Evolutionary conservation across 2,888 invertebrate species (phyloP), one percentile per base, ranked within the genome.

Genomic region (Selenia dentaria): DNA sequence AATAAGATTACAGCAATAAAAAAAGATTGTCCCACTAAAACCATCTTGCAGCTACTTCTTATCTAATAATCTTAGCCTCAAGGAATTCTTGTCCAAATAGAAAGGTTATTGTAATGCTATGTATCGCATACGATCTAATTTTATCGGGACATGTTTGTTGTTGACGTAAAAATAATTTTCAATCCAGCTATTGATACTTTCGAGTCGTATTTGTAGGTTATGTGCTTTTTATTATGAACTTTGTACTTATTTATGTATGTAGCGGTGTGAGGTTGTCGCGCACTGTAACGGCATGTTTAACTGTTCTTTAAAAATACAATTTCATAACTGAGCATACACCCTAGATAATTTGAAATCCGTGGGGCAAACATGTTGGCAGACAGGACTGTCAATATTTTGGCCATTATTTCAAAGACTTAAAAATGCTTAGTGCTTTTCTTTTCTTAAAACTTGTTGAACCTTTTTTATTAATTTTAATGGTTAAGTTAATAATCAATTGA

Each of bases 91-190:
- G 51, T 53, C 49, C 54, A 44, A 52, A 60, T 62, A 39, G 43
- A 51, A 58, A 63, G 53, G 52, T 59, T 54, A 61, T 61, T 66
- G 56, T 66, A 61, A 64, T 62, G 34, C 20, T 54, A 66, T 62
- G 59, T 66, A 66, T 66, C 64, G 43, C 14, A 40, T 52, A 51
- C 46, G 41, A 64, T 66, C 61, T 59, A 35, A 45, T 35, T 36
- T 54, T 59, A 62, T 62, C 61, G 52, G 51, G 51, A 52, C 40
- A 41, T 36, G 46, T 48, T 49, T 49, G 52, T 31, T 28, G 28
- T 42, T 10, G 8, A 48, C 41, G 14, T 48, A 42, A 48, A 42
- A 33, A 48, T 33, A 32, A 13, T 29, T 27, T 34, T 6, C 8
- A 16, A 37, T 25, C 37, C 22, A 4, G 18, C 4, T 42, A 16